A percentile compares a stretch with the other conserved stretches of the same genome.
phyloP scores from a whole-genome alignment of 2,113 vertebrate species.

The Salvator merianae region DNA sequence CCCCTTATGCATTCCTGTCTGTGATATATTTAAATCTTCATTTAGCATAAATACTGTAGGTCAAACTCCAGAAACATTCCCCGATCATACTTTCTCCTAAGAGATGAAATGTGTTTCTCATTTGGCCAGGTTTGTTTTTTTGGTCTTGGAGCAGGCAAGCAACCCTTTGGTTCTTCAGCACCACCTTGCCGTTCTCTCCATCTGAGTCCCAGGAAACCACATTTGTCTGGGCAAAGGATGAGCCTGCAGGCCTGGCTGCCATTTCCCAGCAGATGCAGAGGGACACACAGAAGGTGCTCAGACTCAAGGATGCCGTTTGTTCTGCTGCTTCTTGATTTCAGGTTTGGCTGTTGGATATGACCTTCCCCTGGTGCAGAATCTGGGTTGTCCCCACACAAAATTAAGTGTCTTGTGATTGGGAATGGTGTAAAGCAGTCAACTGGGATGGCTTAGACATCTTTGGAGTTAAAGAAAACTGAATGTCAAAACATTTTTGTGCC shows the following conservation, averaged over 20 bases:
- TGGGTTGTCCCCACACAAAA: too few relatives aligned
- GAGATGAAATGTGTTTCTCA: slow-evolving; percentile 75
- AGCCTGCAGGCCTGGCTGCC: slow-evolving; percentile 16
- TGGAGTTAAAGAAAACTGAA: too few relatives aligned
- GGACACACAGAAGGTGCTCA: background rate
- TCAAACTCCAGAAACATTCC: slow-evolving; percentile 75
- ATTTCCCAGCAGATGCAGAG: too few relatives aligned
- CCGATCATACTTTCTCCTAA: slow-evolving; percentile 72
- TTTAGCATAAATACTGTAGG: slow-evolving; percentile 69
- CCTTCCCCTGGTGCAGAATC: too few relatives aligned
- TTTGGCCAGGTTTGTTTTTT: slow-evolving; percentile 78
- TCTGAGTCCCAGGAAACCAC: slow-evolving; percentile 38
- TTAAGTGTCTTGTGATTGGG: too few relatives aligned
- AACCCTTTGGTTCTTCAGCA: slow-evolving; percentile 47
- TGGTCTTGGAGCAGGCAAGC: slow-evolving; percentile 70
- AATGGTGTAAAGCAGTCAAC: too few relatives aligned
- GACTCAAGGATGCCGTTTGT: too few relatives aligned
- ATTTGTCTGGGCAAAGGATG: slow-evolving; percentile 52
- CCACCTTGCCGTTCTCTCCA: slow-evolving; percentile 60
- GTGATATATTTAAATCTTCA: slow-evolving; percentile 72
- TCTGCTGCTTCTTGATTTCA: too few relatives aligned
- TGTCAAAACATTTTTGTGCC: too few relatives aligned
- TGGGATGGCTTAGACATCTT: too few relatives aligned
- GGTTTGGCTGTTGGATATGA: too few relatives aligned
- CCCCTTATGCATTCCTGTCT: slow-evolving; percentile 45